Conservation (phyloP, 2,888 invertebrate genomes). For the Folsomia candida region DNA sequence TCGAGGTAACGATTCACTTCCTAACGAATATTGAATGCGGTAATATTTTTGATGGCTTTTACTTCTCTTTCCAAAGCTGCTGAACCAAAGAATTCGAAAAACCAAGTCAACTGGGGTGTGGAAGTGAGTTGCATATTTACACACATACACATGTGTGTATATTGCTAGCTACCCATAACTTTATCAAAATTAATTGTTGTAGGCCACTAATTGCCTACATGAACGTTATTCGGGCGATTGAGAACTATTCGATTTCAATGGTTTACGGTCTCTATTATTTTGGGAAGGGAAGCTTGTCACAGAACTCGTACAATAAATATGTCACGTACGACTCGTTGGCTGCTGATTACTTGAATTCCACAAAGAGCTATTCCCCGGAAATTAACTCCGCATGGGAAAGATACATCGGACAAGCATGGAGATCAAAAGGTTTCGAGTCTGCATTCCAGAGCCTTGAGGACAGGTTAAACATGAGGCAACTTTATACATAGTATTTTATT, state of each 20-base stretch:
- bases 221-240: slow-evolving; percentile 56
- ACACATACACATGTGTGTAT: not conserved
- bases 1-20: no score
- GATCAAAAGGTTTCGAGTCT: not conserved
- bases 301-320: slow-evolving; percentile 53
- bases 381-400: slow-evolving; percentile 52
- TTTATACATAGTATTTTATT: not conserved
- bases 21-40: no score
- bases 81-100: slow-evolving; percentile 51
- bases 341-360: slow-evolving; percentile 55
- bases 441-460: slow-evolving; percentile 19
- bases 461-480: slow-evolving; percentile 21
- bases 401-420: slow-evolving; percentile 24
- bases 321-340: slow-evolving; percentile 54
- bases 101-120: slow-evolving; percentile 52
- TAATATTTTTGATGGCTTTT: no score
- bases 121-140: slow-evolving; percentile 25
- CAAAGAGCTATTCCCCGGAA: slow-evolving; percentile 54
- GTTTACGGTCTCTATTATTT: slow-evolving; percentile 56
- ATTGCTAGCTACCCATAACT: no score
- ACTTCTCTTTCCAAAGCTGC: no score
- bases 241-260: slow-evolving; percentile 56
- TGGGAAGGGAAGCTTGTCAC: slow-evolving; percentile 53
- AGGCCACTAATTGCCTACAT: slow-evolving; percentile 56
- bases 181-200: no score